Base-by-base conservation (phyloP, 1,140 invertebrate species). In the Zelostemma sp. region DNA sequence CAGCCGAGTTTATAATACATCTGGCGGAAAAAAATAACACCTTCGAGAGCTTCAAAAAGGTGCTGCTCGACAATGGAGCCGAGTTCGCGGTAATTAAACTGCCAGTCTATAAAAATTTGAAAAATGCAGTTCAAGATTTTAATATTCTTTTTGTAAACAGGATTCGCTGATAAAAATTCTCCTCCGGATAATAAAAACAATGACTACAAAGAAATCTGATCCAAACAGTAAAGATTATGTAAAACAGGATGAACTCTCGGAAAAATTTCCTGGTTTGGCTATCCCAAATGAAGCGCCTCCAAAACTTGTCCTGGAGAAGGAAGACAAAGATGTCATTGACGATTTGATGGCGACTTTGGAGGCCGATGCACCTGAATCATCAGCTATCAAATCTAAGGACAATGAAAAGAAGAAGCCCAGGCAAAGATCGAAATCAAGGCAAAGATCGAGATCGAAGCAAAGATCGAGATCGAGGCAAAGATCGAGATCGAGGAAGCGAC, bases 1-100 rank as follows among this genome's bases (percentile, higher is more conserved):
- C 92, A 95, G 97, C 97, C 59, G 97, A 99, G 86, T 99, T 96
- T 79, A 95, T 99, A 6, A 99, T 99, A 71, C 91, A 94, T 77
- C 87, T 99, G 64, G 94, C 97, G 1, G 93, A 96, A 61, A 92
- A 96, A 82, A 93, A 97, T 86, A 88, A 90, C 33, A 92, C 90
- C 1, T 93, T 96, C 84, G 94, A 97, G 8, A 85, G 86, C 1
- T 99, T 99, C 78, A 97, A 97, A 76, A 92, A 92, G 80, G 92
- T 90, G 0, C 85, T 99, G 5, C 71, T 90, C 1, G 92, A 97
- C 85, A 97, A 97, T 93, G 97, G 95, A 58, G 96, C 96, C 1
- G 95, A 97, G 81, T 96, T 96, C 82, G 93, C 93, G 0, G 88
- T 89, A 80, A 84, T n/a, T n/a, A n/a, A n/a, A n/a, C n/a, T n/a